Evolutionary conservation across 2,888 invertebrate genomes (phyloP).

Genomic region (Eupithecia exiguata): DNA sequence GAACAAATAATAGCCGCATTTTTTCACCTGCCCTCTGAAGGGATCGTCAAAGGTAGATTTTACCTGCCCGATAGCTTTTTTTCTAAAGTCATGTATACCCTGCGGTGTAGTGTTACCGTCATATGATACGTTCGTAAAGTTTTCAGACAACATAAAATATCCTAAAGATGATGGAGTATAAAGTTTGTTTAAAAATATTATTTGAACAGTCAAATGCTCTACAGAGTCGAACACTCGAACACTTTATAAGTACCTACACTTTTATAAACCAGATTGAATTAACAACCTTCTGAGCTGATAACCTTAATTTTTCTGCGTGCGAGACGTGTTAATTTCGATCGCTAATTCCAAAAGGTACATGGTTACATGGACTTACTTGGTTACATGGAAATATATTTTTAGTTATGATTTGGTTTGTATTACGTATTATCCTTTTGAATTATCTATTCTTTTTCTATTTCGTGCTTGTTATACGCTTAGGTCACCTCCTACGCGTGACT

Average conservation of each 20-base stretch:
- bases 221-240: background rate
- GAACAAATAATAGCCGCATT: slow-evolving; percentile 56
- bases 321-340: slow-evolving; percentile 34
- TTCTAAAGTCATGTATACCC: slow-evolving; percentile 47
- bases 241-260: background rate
- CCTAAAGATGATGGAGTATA: slow-evolving; percentile 12
- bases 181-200: background rate
- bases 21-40: slow-evolving; percentile 47
- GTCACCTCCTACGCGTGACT: slow-evolving; percentile 23
- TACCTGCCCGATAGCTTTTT: slow-evolving; percentile 72
- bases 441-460: background rate
- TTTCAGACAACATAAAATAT: slow-evolving; percentile 30
- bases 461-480: background rate
- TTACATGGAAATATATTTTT: background rate
- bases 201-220: background rate
- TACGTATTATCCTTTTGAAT: background rate
- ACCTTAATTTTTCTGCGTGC: slow-evolving; percentile 30
- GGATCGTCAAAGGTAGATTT: slow-evolving; percentile 63
- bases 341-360: slow-evolving; percentile 20
- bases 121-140: slow-evolving; percentile 55
- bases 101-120: slow-evolving; percentile 59
- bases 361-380: background rate
- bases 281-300: slow-evolving; percentile 30
- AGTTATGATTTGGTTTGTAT: background rate
- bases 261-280: slow-evolving; percentile 19